These are phyloP conservation scores for Prunella himalayana DNA, from an alignment of 2,113 vertebrate species.

Conservation along the genomic window DNA sequence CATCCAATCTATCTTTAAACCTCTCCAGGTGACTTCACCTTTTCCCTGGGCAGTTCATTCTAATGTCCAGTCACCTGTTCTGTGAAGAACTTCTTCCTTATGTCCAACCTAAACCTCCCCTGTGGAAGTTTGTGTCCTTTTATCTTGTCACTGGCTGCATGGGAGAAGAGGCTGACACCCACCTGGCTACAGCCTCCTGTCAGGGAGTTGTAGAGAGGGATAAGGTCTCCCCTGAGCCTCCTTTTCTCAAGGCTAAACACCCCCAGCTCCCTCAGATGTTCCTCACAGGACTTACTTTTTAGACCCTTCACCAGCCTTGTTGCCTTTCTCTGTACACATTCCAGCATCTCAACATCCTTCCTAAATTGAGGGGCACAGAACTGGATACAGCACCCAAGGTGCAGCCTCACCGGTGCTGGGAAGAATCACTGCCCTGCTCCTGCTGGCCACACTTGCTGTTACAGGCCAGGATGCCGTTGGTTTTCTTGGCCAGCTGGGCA, in stretches of 20 bases:
- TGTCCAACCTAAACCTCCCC: background rate
- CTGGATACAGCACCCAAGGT: background rate
- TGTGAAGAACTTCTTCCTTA: background rate
- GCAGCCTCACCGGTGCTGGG: background rate
- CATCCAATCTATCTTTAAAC: background rate
- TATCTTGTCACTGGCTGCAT: accelerated
- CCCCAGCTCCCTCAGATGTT: background rate
- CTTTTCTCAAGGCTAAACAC: background rate
- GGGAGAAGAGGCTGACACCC: accelerated
- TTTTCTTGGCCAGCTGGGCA: background rate
- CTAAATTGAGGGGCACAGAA: accelerated
- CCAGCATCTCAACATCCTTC: background rate
- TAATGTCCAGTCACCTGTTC: accelerated
- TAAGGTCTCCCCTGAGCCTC: background rate
- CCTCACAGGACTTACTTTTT: accelerated
- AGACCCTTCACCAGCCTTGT: background rate
- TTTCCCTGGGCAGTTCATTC: background rate
- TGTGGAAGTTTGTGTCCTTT: accelerated
- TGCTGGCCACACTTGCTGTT: background rate
- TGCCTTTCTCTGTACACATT: accelerated
- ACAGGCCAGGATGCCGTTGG: background rate
- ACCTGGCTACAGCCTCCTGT: background rate
- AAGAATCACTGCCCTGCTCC: accelerated
- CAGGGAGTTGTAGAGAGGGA: background rate
- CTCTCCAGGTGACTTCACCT: background rate